These are phyloP conservation scores for Spodoptera frugiperda DNA, from an alignment of 1,140 invertebrate species.

Conservation along the genomic window DNA sequence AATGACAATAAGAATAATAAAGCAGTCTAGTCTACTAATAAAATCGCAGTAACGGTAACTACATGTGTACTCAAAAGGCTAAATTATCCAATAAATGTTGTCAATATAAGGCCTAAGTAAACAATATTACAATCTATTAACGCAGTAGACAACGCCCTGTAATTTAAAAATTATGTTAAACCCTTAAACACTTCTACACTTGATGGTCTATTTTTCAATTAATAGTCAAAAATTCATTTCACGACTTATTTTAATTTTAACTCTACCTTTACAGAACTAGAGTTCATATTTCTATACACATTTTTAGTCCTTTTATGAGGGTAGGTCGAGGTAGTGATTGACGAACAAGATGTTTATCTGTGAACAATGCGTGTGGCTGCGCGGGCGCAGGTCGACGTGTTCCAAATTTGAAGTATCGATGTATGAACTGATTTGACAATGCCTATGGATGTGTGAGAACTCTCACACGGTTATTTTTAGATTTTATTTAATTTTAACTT, in stretches of 20 bases:
- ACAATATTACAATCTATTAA: constrained; percentile 3
- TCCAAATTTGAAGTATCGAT: constrained; percentile 65
- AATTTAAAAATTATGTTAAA: constrained; percentile 65
- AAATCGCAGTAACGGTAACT: background rate
- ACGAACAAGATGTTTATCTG: constrained; percentile 77
- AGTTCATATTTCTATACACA: constrained; percentile 8
- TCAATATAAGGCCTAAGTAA: background rate
- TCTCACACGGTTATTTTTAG: constrained; percentile 16
- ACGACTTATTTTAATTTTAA: constrained; percentile 29
- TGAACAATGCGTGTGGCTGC: constrained; percentile 78
- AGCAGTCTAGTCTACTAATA: background rate
- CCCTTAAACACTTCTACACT: constrained; percentile 55
- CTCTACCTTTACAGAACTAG: constrained; percentile 5
- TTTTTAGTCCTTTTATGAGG: constrained; percentile 56
- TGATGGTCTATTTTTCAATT: constrained; percentile 66
- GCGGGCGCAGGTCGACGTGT: constrained; percentile 58
- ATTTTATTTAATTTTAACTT: background rate
- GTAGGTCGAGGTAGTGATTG: constrained; percentile 68
- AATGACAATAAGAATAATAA: background rate
- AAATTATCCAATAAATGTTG: too few relatives aligned
- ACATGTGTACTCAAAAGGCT: too few relatives aligned
- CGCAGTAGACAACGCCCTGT: constrained; percentile 55
- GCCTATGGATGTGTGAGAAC: constrained; percentile 43
- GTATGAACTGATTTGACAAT: constrained; percentile 61
- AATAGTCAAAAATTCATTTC: constrained; percentile 62